Evolutionary conservation across 2,113 vertebrate species (phyloP).

Genomic region (Cygnus atratus): DNA sequence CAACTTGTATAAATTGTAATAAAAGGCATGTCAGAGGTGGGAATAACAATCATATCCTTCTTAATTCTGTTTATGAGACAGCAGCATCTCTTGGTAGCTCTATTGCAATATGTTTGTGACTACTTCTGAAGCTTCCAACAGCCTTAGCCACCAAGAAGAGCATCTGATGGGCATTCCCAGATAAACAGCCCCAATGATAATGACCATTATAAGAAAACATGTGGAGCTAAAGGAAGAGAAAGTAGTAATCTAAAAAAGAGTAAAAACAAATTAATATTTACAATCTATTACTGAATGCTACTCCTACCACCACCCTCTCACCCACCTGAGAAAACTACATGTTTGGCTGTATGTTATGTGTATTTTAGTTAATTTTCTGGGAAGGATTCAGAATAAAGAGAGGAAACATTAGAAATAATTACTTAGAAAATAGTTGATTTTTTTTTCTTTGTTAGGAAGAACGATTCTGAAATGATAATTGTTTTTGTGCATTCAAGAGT

Average conservation of each 20-base stretch:
- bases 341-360: not conserved
- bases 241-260: not conserved
- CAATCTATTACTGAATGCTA: not conserved
- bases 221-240: not conserved
- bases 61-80: not conserved
- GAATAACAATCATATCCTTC: not conserved
- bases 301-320: not conserved
- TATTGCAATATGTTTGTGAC: not conserved
- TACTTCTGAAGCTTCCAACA: not conserved
- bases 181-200: not conserved
- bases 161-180: not conserved
- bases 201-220: not conserved
- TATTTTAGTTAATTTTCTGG: not conserved
- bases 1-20: not conserved
- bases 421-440: not conserved
- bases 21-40: accelerated
- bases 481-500: not conserved
- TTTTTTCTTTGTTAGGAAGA: not conserved
- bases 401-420: not conserved
- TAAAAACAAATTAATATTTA: not conserved
- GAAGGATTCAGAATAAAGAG: not conserved
- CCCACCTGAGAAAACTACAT: not conserved
- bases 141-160: not conserved
- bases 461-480: conserved; percentile 27
- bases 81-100: not conserved